A percentile compares a stretch with the other conserved stretches of the same genome.
These are phyloP conservation scores for Mesaphorura yosii DNA, from an alignment of 1,140 invertebrate genomes.

Conservation along the genomic window DNA sequence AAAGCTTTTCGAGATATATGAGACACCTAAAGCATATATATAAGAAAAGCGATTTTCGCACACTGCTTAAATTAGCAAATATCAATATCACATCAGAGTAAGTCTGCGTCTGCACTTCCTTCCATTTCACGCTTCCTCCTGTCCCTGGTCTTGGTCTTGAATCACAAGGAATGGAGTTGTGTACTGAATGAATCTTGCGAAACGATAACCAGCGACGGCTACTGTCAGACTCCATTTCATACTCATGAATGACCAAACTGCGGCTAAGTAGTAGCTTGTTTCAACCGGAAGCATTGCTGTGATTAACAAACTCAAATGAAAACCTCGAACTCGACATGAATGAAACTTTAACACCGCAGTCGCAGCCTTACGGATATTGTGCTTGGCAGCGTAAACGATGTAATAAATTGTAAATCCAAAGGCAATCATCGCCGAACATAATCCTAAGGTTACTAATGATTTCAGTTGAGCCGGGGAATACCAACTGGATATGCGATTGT, in stretches of 20 bases:
- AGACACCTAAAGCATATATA: too few relatives aligned
- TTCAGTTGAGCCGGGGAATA: conserved; percentile 21
- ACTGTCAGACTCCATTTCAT: conserved; percentile 25
- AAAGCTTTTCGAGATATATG: too few relatives aligned
- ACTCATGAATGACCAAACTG: conserved; percentile 28
- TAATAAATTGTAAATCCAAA: conserved; percentile 29
- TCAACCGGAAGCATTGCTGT: conserved; percentile 23
- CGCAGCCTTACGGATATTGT: conserved; percentile 29
- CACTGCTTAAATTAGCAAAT: too few relatives aligned
- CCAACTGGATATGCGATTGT: conserved; percentile 24
- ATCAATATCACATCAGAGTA: too few relatives aligned
- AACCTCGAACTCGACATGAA: background rate
- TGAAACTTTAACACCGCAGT: too few relatives aligned
- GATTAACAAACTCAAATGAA: conserved; percentile 8
- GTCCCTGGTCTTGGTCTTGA: conserved; percentile 14
- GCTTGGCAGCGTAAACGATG: conserved; percentile 24
- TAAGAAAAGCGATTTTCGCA: too few relatives aligned
- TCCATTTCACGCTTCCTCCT: too few relatives aligned
- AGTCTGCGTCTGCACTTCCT: too few relatives aligned
- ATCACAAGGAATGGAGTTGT: conserved; percentile 29
- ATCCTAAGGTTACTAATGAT: conserved; percentile 18
- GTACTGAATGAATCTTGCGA: conserved; percentile 24
- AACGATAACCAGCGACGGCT: conserved; percentile 21
- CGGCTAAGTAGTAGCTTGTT: conserved; percentile 25
- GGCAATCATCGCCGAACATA: conserved; percentile 20